phyloP scores from a whole-genome alignment of 2,888 invertebrate species.

The Catonia carolina region DNA sequence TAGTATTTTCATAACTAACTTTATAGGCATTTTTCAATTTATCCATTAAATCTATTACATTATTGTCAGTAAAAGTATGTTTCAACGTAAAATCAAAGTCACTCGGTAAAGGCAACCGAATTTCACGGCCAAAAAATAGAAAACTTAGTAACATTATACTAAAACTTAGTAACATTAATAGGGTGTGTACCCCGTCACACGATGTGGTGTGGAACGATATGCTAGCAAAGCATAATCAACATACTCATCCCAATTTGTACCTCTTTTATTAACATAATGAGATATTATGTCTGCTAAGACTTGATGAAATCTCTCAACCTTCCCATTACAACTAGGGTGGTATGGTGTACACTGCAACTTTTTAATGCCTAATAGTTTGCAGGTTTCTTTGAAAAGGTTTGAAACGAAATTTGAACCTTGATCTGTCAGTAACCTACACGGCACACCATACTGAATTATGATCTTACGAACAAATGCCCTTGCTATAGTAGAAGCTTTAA shows the following conservation, averaged over 20 bases:
- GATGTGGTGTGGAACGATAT: not conserved
- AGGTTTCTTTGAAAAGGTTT: not conserved
- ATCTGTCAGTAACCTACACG: not conserved
- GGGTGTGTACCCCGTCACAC: not conserved
- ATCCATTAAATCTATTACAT: not conserved
- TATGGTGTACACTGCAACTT: no score
- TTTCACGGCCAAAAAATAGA: not conserved
- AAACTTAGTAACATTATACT: no score
- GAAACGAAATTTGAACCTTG: not conserved
- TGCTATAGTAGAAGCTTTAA: no score
- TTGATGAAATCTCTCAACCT: no score
- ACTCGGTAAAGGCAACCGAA: not conserved
- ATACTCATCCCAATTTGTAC: not conserved
- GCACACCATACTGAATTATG: not conserved
- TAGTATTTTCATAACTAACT: not conserved
- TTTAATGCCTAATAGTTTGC: not conserved
- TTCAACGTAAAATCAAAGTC: not conserved
- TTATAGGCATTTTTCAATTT: not conserved
- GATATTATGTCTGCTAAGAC: no score
- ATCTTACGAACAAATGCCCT: no score
- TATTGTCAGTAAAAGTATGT: not conserved
- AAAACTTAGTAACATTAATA: no score
- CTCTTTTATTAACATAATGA: not conserved
- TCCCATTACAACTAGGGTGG: no score
- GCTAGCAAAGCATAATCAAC: not conserved